Base-by-base conservation (phyloP, 2,113 vertebrate genomes). In the Lontra canadensis region DNA sequence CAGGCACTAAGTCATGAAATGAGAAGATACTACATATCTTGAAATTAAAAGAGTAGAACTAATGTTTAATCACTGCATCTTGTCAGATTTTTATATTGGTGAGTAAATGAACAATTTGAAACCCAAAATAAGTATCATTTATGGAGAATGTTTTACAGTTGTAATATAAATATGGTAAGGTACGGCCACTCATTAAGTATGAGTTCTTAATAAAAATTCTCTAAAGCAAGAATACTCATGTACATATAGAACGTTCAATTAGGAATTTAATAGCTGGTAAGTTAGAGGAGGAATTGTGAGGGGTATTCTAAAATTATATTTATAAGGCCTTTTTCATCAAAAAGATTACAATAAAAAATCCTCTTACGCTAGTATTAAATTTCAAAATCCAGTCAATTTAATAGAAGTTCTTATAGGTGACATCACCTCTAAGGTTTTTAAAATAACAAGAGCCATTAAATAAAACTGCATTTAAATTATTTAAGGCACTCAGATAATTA, bases 341-440 rank as follows among this genome's bases (percentile, higher is more conserved):
- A 95, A 91, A 21, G 7, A 55, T 59, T 94, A 6, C 39, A 96
- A 93, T 81, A 81, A 74, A 95, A 67, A 92, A 67, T 67, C 31
- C 25, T 90, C 44, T 81, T 89, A 36, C 49, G 31, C 44, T 76
- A 94, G 78, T 82, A 93, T 15, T 94, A 85, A 95, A 92, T 94
- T 96, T 97, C 69, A 97, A 95, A 97, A 83, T 92, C 57, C 3
- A 95, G 81, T 78, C 23, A 96, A 90, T 87, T 89, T 87, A 93
- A 67, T 36, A 78, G 69, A 97, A 91, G 23, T 86, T 90, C 81
- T 71, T 96, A 88, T 90, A 96, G 25, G 47, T 96, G 86, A 34
- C 9, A 95, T 29, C 29, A 52, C 26, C 31, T 96, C 88, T 49
- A 79, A 81, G 63, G 15, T 6, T 78, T 92, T 92, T 59, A 18